phyloP scores from a whole-genome alignment of 2,888 invertebrate species.

The Drosophila borborema region DNA sequence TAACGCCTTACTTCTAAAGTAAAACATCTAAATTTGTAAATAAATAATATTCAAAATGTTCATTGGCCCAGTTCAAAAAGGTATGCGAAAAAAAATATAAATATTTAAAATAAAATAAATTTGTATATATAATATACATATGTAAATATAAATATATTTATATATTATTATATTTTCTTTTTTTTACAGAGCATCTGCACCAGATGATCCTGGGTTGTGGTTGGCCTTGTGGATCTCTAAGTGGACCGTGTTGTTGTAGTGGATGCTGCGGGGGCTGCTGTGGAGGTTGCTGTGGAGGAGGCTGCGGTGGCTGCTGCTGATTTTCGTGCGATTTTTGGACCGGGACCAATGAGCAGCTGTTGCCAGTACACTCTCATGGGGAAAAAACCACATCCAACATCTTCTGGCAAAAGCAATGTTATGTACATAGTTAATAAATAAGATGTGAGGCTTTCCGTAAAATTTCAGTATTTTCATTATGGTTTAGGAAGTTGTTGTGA shows the following conservation, averaged over 20 bases:
- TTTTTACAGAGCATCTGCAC: conserved; percentile 3
- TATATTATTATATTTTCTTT: too few relatives aligned
- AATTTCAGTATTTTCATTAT: too few relatives aligned
- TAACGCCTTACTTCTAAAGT: neutral
- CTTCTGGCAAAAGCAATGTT: neutral
- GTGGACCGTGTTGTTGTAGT: conserved; percentile 1
- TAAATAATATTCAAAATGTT: conserved; percentile 2
- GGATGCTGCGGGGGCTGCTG: conserved; percentile 3
- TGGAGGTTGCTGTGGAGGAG: conserved; percentile 3
- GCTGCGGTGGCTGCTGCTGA: conserved; percentile 9
- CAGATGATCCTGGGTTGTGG: conserved; percentile 14
- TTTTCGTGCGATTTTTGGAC: neutral
- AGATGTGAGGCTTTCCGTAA: neutral
- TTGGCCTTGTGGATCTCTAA: conserved; percentile 9
- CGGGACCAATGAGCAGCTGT: neutral
- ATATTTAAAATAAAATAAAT: neutral
- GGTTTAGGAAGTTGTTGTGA: too few relatives aligned
- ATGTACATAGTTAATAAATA: neutral
- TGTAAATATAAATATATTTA: too few relatives aligned
- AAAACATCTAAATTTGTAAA: neutral
- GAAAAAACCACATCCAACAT: neutral
- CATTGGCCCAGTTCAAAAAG: conserved; percentile 18
- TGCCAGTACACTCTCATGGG: neutral
- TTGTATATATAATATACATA: neutral
- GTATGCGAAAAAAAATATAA: neutral